A percentile compares a stretch with the other conserved stretches of the same genome.
These are phyloP conservation scores for Phodopus roborovskii DNA, from an alignment of 2,113 vertebrate species.

Conservation along the genomic window DNA sequence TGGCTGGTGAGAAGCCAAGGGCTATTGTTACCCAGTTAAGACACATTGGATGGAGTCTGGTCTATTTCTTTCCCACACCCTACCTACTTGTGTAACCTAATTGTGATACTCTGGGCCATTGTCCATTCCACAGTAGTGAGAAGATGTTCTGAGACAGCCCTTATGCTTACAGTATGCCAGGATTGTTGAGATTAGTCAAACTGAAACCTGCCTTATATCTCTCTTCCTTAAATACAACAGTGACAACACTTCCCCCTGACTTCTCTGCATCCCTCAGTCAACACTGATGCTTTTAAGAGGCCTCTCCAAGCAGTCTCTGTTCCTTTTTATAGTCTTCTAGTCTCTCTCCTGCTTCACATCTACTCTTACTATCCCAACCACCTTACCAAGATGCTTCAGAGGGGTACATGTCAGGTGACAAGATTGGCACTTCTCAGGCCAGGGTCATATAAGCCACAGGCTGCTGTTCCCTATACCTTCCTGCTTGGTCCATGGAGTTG, in stretches of 20 bases:
- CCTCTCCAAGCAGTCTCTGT: fast-evolving
- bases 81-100: neutral
- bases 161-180: neutral
- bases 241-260: neutral
- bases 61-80: neutral
- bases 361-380: neutral
- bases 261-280: neutral
- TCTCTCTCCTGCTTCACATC: neutral
- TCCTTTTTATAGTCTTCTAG: neutral
- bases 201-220: neutral
- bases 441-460: neutral
- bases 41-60: neutral
- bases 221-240: neutral
- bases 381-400: neutral
- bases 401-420: too few species aligned
- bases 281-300: neutral
- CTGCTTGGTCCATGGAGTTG: neutral
- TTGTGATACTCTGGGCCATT: neutral
- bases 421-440: neutral
- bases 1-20: neutral
- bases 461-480: fast-evolving
- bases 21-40: neutral
- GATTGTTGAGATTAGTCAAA: neutral
- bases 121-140: neutral
- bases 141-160: neutral